Base-by-base conservation (phyloP, 1,140 invertebrate genomes). In the Calosoma granatense region DNA sequence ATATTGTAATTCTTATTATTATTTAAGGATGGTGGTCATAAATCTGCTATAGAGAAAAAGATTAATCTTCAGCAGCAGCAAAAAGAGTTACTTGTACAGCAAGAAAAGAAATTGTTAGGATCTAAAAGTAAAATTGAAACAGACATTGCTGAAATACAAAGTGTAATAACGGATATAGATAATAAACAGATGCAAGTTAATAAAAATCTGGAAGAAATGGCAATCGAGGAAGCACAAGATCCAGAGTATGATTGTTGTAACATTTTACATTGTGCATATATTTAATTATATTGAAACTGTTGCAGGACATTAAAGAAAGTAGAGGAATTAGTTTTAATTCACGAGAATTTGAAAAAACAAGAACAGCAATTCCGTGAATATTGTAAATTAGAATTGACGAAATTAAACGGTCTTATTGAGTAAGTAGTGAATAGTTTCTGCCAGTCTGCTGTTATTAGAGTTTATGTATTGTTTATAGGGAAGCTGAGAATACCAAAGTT, bases 301-400 rank as follows among this genome's bases (percentile, higher is more conserved):
- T 75, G 36, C 57, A 88, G 84, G 26, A 68, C 78, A 26, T 59
- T 87, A n/a, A 72, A 79, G 60, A 80, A 79, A 63, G 70, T 90
- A 17, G 77, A 85, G 62, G 72, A 78, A 43, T 69, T 90, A 60
- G 75, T 92, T 9, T 74, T 78, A 2, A 72, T 86, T 60, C 84
- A 88, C 67, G 88, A 92, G 63, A 79, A 78, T 61, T 69, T 92
- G 9, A 88, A 86, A 65, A 76, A 81, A 57, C 81, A 88, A 67
- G 88, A 92, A 65, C 72, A 76, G 14, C 78, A 83, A 62, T 92
- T 90, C 65, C 84, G 84, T 59, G 82, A 87, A 56, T 80, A 86
- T 57, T 93, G 90, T 64, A 85, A 84, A 64, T 70, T 73, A 19
- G 82, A 88, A 68, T 69, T 85, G 54, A 73, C 70, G 54, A 62